Evolutionary conservation across 1,140 invertebrate species (phyloP).

Genomic region (Belonocnema kinseyi): DNA sequence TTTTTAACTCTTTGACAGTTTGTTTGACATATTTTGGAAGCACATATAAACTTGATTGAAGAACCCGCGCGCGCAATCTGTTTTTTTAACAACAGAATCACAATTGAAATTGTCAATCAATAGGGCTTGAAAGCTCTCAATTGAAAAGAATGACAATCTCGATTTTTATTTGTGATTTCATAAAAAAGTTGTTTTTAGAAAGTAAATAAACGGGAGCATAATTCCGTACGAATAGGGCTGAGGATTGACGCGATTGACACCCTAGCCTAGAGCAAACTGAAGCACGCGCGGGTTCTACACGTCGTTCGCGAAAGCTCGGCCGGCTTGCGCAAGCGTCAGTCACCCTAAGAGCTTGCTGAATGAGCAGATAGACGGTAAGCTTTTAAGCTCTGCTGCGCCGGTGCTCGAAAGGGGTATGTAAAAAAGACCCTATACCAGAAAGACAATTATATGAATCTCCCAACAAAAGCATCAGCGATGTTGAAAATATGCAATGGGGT

Average conservation of each 20-base stretch:
- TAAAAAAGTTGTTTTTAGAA: too few species aligned
- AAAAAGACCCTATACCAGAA: neutral
- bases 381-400: neutral
- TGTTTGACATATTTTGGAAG: neutral
- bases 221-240: too few species aligned
- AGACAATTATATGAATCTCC: too few species aligned
- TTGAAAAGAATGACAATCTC: too few species aligned
- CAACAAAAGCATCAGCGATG: too few species aligned
- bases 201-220: too few species aligned
- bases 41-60: neutral
- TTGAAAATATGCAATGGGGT: too few species aligned
- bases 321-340: neutral
- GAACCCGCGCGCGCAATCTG: constrained; percentile 5
- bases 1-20: neutral
- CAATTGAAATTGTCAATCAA: neutral
- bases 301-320: neutral
- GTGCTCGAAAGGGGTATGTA: neutral
- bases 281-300: constrained; percentile 11
- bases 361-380: neutral
- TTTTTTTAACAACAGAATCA: neutral
- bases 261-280: neutral
- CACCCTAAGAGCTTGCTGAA: neutral
- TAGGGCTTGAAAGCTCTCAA: too few species aligned
- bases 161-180: too few species aligned
- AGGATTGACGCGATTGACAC: neutral